A percentile compares a stretch with the other conserved stretches of the same genome.
Evolutionary conservation across 2,888 invertebrate genomes (phyloP).

Genomic region (Sphaerophoria taeniata): DNA sequence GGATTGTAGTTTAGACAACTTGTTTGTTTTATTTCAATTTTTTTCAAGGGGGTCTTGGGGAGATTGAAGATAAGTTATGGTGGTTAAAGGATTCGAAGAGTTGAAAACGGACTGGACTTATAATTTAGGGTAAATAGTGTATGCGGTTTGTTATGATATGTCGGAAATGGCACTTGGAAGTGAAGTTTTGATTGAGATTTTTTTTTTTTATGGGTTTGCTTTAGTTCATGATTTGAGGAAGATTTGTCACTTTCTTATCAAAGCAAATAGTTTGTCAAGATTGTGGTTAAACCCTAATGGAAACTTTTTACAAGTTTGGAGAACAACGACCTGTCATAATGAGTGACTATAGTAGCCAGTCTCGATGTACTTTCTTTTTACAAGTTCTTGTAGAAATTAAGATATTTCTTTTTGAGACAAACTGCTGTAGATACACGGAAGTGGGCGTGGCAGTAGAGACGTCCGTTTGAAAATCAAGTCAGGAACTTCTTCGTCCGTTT

Average conservation of each 20-base stretch:
- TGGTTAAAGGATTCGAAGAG: constrained; percentile 37
- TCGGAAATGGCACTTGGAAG: constrained; percentile 37
- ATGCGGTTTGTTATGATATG: constrained; percentile 56
- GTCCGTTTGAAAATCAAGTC: no score
- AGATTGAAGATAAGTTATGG: constrained; percentile 49
- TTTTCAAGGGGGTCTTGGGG: constrained; percentile 21
- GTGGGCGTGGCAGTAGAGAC: no score
- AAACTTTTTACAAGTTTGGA: no score
- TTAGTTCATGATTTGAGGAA: constrained; percentile 3
- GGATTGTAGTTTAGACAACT: constrained; percentile 16
- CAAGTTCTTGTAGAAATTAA: no score
- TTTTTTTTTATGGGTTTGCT: constrained; percentile 12
- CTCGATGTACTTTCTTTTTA: no score
- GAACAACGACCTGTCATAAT: no score
- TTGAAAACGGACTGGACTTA: constrained; percentile 38
- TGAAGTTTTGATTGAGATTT: constrained; percentile 43
- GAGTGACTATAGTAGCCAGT: no score
- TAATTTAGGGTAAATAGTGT: constrained; percentile 46
- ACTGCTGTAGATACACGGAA: no score
- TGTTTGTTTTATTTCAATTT: constrained; percentile 16
- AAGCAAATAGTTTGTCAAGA: no score
- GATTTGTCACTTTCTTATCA: constrained; percentile 9
- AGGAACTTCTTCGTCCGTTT: no score
- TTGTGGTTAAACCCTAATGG: no score
- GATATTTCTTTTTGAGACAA: no score